Conservation (phyloP, 2,113 vertebrate genomes). For the Cyprinodon tularosa region DNA sequence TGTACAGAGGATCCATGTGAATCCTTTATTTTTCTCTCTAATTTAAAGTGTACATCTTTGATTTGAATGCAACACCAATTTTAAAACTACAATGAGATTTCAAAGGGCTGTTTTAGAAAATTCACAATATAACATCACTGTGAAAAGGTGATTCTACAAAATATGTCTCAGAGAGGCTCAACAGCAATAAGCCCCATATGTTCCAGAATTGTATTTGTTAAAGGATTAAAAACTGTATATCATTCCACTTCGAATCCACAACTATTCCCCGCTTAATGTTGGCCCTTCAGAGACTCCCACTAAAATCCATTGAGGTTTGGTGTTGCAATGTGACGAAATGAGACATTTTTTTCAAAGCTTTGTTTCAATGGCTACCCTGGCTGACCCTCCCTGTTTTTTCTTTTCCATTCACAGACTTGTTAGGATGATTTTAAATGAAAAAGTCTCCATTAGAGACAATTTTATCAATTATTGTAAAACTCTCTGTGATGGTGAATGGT, state of each 20-base stretch:
- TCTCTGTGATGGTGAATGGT: neutral
- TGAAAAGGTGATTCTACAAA: neutral
- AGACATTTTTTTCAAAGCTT: neutral
- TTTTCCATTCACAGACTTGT: neutral
- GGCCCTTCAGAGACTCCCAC: neutral
- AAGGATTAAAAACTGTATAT: neutral
- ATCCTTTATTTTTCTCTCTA: no score
- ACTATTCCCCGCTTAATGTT: no score
- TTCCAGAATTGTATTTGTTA: neutral
- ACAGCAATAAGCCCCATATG: neutral
- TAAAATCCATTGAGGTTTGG: neutral
- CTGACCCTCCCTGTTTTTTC: neutral
- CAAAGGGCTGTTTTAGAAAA: no score
- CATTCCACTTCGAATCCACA: no score
- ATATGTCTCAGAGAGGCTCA: neutral
- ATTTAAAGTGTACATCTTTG: no score
- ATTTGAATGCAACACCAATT: no score
- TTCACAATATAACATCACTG: neutral
- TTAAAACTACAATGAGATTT: no score
- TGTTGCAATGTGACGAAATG: neutral
- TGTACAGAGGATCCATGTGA: no score
- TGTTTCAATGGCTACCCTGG: no score
- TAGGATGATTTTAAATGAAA: neutral
- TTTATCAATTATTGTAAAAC: neutral
- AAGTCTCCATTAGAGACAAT: neutral